Conservation (phyloP, 2,888 invertebrate genomes). For the Eristalinus aeneus region DNA sequence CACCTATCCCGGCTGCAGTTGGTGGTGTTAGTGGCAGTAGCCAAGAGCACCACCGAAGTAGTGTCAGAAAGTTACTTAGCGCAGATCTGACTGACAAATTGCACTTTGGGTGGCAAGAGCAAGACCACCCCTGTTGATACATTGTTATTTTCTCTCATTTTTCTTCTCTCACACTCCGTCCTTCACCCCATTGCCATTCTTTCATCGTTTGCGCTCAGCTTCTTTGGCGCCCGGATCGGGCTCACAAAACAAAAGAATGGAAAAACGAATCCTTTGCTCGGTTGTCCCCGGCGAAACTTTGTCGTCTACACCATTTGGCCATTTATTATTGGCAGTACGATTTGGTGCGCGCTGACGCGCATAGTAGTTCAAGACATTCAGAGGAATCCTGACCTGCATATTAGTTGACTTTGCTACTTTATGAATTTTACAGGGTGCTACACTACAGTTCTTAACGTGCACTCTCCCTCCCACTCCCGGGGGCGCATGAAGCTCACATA, state of each 20-base stretch:
- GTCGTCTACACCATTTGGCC: slow-evolving; percentile 51
- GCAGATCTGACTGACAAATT: slow-evolving; percentile 67
- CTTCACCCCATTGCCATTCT: neutral
- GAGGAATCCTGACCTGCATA: slow-evolving; percentile 54
- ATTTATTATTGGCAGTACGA: slow-evolving; percentile 53
- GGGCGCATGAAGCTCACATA: neutral
- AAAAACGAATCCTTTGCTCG: slow-evolving; percentile 1
- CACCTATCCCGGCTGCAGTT: neutral
- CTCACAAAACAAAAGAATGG: neutral
- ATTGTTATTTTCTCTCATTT: slow-evolving; percentile 58
- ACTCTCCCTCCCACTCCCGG: neutral
- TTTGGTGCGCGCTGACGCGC: slow-evolving; percentile 34
- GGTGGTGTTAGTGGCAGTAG: neutral
- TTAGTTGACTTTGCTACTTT: slow-evolving; percentile 52
- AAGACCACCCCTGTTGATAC: slow-evolving; percentile 46
- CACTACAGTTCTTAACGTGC: neutral
- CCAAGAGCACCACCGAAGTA: slow-evolving; percentile 42
- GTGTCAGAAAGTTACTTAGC: slow-evolving; percentile 68
- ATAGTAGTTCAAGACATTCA: slow-evolving; percentile 19
- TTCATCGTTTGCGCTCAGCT: neutral
- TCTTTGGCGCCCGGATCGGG: neutral
- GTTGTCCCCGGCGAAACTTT: slow-evolving; percentile 17
- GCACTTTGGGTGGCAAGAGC: slow-evolving; percentile 35
- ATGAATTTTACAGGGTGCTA: slow-evolving; percentile 28
- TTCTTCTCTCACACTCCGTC: slow-evolving; percentile 21